Evolutionary conservation across 2,888 invertebrate genomes (phyloP), one percentile per base, ranked within the genome.

Genomic region (Apomyelois bistriatella): DNA sequence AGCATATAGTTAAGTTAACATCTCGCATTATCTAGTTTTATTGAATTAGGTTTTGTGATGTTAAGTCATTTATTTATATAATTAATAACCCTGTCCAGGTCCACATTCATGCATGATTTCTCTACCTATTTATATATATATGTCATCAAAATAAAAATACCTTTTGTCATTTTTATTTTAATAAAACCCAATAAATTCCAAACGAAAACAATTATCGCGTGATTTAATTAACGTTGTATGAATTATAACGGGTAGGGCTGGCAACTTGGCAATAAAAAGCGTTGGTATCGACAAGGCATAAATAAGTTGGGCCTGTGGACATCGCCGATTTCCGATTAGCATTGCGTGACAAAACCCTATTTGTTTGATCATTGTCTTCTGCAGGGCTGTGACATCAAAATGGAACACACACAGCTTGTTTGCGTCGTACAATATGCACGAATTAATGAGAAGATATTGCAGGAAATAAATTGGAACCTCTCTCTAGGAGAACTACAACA

Each of bases 301-400:
- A 87, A 89, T 88, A 86, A 86, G 64, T 80, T 68, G 81, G 68
- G 82, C 81, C 32, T 79, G 80, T 79, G 78, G 75, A 85, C 85
- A 83, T 70, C 72, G 72, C 62, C 78, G 86, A 88, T 87, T 70
- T 68, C 75, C 79, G 89, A 90, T 89, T 87, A 87, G 79, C 60
- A 64, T 90, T 70, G 89, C 89, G 89, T 90, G 89, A 87, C 89
- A 79, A 83, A 83, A 68, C 76, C 75, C 88, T 88, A 89, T 90
- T 90, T 87, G 89, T 87, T 79, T 76, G 81, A 85, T 86, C 85
- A 85, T 87, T 88, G 88, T 88, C 84, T 85, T 72, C 79, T 74
- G 82, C 81, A 82, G 82, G 82, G 81, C 78, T 75, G 74, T 79
- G 66, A 79, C 78, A 81, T 84, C 82, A 76, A 73, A 72, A 69